phyloP scores from a whole-genome alignment of 2,888 invertebrate genomes.

The Eupithecia dodoneata region DNA sequence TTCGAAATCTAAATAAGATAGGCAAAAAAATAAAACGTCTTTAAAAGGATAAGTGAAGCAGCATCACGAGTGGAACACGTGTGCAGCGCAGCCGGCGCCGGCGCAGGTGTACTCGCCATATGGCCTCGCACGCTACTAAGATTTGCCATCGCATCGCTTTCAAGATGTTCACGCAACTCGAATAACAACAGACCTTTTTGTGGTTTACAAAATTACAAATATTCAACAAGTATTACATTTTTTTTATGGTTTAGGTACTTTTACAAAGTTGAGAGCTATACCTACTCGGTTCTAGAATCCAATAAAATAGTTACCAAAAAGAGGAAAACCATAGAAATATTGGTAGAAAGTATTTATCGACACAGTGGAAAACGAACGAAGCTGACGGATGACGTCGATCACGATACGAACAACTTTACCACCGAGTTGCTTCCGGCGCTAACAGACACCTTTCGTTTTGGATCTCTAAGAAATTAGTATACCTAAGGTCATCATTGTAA shows the following conservation, averaged over 20 bases:
- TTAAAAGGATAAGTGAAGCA: constrained; percentile 58
- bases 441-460: too few relatives aligned
- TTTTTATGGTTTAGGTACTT: neutral
- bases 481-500: too few relatives aligned
- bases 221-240: constrained; percentile 15
- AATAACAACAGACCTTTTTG: constrained; percentile 53
- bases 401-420: too few relatives aligned
- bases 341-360: neutral
- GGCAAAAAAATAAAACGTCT: constrained; percentile 47
- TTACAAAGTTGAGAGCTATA: neutral
- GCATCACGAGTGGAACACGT: constrained; percentile 59
- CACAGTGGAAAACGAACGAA: neutral
- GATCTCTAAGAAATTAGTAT: too few relatives aligned
- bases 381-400: too few relatives aligned
- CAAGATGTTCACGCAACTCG: constrained; percentile 43
- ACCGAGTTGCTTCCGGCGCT: too few relatives aligned
- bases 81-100: constrained; percentile 47
- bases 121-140: constrained; percentile 49
- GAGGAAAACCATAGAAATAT: neutral
- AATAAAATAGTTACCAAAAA: neutral
- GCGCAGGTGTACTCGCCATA: constrained; percentile 54
- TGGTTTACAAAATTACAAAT: constrained; percentile 34
- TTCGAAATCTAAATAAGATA: constrained; percentile 38
- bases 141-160: constrained; percentile 53
- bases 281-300: neutral